phyloP scores from a whole-genome alignment of 2,113 vertebrate genomes.

The Scartelaos histophorus region DNA sequence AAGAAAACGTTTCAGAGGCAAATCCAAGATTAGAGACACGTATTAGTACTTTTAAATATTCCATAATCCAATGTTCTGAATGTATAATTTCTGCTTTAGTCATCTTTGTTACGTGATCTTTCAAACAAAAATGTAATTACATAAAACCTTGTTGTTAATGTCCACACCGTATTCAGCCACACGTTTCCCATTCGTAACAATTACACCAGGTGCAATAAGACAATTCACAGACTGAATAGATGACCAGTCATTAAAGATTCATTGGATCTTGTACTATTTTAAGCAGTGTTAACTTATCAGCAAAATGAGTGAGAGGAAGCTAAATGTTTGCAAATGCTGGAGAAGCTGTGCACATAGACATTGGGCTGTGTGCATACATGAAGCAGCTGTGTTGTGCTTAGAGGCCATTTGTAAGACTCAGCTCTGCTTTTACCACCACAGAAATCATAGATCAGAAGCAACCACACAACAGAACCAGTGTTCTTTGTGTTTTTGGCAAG shows the following conservation, averaged over 20 bases:
- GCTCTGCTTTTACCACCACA: conserved; percentile 10
- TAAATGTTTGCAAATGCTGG: conserved; percentile 11
- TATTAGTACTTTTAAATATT: too few species aligned
- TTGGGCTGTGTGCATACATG: conserved; percentile 12
- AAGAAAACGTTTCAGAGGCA: not conserved
- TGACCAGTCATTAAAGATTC: conserved; percentile 56
- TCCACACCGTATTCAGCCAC: not conserved
- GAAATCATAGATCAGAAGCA: conserved; percentile 46
- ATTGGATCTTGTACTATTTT: conserved; percentile 16
- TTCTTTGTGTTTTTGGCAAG: conserved; percentile 26
- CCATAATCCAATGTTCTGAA: not conserved
- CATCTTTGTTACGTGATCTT: not conserved
- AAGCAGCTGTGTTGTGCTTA: conserved; percentile 54
- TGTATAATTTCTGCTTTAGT: not conserved
- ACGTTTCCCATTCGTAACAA: conserved; percentile 34
- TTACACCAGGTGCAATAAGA: conserved; percentile 13
- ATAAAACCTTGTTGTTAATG: not conserved
- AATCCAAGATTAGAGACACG: not conserved
- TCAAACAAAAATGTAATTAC: too few species aligned
- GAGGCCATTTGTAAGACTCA: conserved; percentile 47
- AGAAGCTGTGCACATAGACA: not conserved
- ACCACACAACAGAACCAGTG: conserved; percentile 20
- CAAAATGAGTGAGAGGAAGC: conserved; percentile 28
- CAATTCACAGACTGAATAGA: conserved; percentile 34
- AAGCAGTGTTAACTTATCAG: conserved; percentile 16